Conservation (phyloP, 2,113 vertebrate genomes). For the Galemys pyrenaicus region DNA sequence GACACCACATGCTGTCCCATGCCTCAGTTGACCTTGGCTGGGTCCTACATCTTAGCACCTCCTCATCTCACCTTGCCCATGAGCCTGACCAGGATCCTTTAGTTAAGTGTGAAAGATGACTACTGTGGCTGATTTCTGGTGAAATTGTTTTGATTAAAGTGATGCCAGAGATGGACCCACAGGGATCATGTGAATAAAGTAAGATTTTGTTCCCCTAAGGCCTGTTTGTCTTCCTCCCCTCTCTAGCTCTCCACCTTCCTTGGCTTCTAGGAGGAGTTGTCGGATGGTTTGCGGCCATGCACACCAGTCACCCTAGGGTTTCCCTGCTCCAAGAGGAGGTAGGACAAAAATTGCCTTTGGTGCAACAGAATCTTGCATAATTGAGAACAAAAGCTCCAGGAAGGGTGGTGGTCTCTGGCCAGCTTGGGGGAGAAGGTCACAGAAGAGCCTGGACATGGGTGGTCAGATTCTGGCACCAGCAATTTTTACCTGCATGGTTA, state of each 20-base stretch:
- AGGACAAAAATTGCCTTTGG: not conserved
- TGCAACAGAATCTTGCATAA: too few relatives aligned
- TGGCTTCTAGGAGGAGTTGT: accelerated
- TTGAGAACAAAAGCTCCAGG: not conserved
- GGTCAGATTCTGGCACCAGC: not conserved
- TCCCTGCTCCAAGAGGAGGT: not conserved
- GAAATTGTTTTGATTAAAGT: not conserved
- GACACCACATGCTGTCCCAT: too few relatives aligned
- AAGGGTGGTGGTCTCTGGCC: not conserved
- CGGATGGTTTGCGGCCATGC: too few relatives aligned
- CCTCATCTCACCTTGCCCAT: not conserved
- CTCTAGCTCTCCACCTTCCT: too few relatives aligned
- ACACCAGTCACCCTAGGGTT: too few relatives aligned
- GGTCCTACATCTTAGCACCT: too few relatives aligned
- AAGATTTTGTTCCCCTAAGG: not conserved
- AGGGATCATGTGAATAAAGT: slow-evolving; percentile 1
- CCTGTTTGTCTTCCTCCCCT: too few relatives aligned
- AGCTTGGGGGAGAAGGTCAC: not conserved
- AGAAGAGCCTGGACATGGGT: not conserved
- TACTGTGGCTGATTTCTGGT: accelerated
- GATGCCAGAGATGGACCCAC: not conserved
- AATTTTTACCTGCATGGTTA: accelerated
- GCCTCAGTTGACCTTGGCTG: too few relatives aligned
- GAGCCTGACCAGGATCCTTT: not conserved
- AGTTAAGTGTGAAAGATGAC: accelerated